Conservation (phyloP, 2,113 vertebrate genomes). For the Mobula birostris region DNA sequence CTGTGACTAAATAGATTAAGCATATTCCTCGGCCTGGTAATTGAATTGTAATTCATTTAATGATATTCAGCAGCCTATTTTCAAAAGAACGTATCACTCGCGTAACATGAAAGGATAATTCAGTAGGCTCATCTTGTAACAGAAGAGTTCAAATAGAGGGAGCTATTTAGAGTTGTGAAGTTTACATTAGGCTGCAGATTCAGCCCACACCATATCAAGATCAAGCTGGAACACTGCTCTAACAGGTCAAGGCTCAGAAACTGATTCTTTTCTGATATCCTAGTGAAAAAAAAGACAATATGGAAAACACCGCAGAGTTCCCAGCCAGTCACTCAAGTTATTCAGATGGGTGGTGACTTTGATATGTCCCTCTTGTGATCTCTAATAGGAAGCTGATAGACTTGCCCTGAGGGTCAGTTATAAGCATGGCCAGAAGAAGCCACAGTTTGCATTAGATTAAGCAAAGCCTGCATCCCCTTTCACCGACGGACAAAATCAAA, state of each 20-base stretch:
- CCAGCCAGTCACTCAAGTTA: constrained; percentile 70
- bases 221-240: constrained; percentile 73
- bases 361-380: constrained; percentile 74
- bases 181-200: constrained; percentile 74
- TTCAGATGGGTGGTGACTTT: constrained; percentile 73
- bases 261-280: constrained; percentile 69
- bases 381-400: constrained; percentile 73
- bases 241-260: constrained; percentile 68
- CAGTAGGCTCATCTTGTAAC: constrained; percentile 51
- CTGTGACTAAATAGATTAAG: neutral
- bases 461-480: constrained; percentile 53
- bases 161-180: constrained; percentile 74
- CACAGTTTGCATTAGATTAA: constrained; percentile 66
- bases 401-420: constrained; percentile 66
- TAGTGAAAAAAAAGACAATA: constrained; percentile 66
- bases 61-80: neutral
- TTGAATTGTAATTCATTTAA: constrained; percentile 16
- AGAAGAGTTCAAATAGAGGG: constrained; percentile 39
- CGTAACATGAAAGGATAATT: neutral
- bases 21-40: neutral
- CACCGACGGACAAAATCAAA: constrained; percentile 58
- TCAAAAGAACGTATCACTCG: neutral
- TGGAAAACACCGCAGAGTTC: constrained; percentile 72
- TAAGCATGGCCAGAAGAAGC: constrained; percentile 60
- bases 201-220: constrained; percentile 67